Percentiles rank a stretch among this genome's conserved stretches.
These are phyloP conservation scores for Pseudobourletiella spinata DNA, from an alignment of 1,140 invertebrate species.

Conservation along the genomic window DNA sequence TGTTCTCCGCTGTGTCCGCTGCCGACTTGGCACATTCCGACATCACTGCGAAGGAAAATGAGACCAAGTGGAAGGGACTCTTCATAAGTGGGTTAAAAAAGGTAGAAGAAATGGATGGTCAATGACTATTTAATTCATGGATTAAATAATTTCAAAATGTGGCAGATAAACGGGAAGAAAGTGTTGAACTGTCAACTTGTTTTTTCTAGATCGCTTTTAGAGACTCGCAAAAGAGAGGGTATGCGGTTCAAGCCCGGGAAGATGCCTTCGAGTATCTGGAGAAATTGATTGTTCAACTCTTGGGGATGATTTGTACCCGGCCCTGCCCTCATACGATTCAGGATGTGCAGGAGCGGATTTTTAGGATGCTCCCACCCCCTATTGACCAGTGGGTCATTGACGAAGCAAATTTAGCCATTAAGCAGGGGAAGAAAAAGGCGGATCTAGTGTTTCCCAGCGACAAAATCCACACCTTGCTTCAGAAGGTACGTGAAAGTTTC, in stretches of 20 bases:
- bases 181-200: too few relatives aligned
- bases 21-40: conserved; percentile 63
- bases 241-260: conserved; percentile 59
- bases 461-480: conserved; percentile 78
- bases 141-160: too few relatives aligned
- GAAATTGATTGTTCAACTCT: conserved; percentile 73
- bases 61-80: conserved; percentile 77
- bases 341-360: conserved; percentile 87
- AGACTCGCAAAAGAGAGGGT: conserved; percentile 85
- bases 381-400: conserved; percentile 85
- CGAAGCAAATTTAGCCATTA: conserved; percentile 75
- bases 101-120: too few relatives aligned
- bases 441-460: conserved; percentile 75
- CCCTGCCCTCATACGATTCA: conserved; percentile 55
- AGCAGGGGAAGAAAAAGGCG: conserved; percentile 65
- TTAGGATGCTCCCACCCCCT: conserved; percentile 82
- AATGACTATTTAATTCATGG: background rate
- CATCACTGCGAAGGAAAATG: conserved; percentile 78
- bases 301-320: conserved; percentile 76
- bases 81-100: conserved; percentile 56
- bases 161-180: too few relatives aligned
- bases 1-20: conserved; percentile 49
- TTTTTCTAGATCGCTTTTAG: too few relatives aligned
- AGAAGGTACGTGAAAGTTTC: conserved; percentile 57
- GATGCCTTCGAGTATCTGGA: conserved; percentile 91